Percentiles rank a stretch among this genome's conserved stretches.
Evolutionary conservation across 2,113 vertebrate genomes (phyloP).

Genomic region (Polypterus bichir): DNA sequence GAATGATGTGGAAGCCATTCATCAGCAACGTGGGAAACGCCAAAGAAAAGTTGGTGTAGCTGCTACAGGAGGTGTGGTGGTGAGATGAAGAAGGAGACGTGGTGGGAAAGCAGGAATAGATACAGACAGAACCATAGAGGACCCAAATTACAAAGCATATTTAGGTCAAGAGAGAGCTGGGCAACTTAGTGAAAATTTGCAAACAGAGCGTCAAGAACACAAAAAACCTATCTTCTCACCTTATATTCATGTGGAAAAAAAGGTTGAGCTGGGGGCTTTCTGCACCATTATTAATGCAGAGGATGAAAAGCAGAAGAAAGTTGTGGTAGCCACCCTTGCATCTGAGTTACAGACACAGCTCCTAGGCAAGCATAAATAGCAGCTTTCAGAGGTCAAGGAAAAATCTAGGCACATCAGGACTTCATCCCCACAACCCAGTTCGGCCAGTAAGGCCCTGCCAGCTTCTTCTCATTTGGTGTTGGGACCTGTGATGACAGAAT

Average conservation of each 20-base stretch:
- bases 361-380: too few species aligned
- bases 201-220: conserved; percentile 27
- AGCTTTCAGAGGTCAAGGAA: conserved; percentile 38
- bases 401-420: too few species aligned
- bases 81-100: conserved; percentile 62
- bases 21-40: too few species aligned
- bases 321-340: too few species aligned
- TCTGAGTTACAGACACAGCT: too few species aligned
- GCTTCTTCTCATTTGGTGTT: conserved; percentile 76
- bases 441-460: conserved; percentile 79
- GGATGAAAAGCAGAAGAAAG: conserved; percentile 60
- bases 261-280: conserved; percentile 78
- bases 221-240: conserved; percentile 66
- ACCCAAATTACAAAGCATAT: conserved; percentile 39
- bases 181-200: conserved; percentile 20
- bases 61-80: not conserved
- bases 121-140: conserved; percentile 23
- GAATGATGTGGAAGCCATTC: too few species aligned
- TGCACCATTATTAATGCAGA: conserved; percentile 92
- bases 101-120: conserved; percentile 43
- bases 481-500: conserved; percentile 81
- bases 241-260: conserved; percentile 91
- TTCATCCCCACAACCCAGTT: conserved; percentile 16
- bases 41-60: too few species aligned
- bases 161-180: conserved; percentile 36